Base-by-base conservation (phyloP, 2,113 vertebrate genomes). In the Strix aluco region DNA sequence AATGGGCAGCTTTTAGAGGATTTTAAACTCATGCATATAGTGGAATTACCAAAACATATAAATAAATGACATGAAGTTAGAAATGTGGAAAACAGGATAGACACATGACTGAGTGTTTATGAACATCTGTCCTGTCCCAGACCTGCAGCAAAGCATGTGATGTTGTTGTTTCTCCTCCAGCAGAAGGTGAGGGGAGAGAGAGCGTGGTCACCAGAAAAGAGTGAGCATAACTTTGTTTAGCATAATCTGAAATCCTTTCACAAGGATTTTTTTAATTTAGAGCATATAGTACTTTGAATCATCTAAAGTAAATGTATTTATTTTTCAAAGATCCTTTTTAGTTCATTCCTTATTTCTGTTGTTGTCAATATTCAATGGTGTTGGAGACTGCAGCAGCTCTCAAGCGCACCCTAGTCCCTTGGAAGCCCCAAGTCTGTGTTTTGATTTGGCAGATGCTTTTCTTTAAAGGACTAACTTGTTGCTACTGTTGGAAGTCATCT, bases 131-230 rank as follows among this genome's bases (percentile, higher is more conserved):
- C 29, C 80, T 9, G 0, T 90, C 80, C 78, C 86, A 88, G 88
- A 94, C 92, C 92, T 92, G 91, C 86, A 90, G 66, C 1, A 0
- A 26, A 73, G 38, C 89, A 91, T 77, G 89, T 95, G 95, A 92
- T 94, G 81, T 83, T 95, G 89, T 86, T 95, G 81, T 93, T 95
- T 95, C 95, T 94, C 47, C 52, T 94, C 32, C 58, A 58, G 80
- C 62, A 95, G 89, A 95, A 97, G 93, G 84, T 95, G 78, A 94
- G 26, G 42, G 47, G 83, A 42, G 92, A 81, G 42, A 42, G 57
- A 46, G 13, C 15, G 34, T 0, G 3, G 66, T 80, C 85, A 27
- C 51, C 32, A 58, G 67, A 83, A 92, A 59, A 69, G 46, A 74
- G 78, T 2, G 11, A 77, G 52, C 51, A 9, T 69, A 85, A 61